Percentiles rank a stretch among this genome's conserved stretches.
These are phyloP conservation scores for Acanthornis magna DNA, from an alignment of 2,797 vertebrate genomes.

Conservation along the genomic window DNA sequence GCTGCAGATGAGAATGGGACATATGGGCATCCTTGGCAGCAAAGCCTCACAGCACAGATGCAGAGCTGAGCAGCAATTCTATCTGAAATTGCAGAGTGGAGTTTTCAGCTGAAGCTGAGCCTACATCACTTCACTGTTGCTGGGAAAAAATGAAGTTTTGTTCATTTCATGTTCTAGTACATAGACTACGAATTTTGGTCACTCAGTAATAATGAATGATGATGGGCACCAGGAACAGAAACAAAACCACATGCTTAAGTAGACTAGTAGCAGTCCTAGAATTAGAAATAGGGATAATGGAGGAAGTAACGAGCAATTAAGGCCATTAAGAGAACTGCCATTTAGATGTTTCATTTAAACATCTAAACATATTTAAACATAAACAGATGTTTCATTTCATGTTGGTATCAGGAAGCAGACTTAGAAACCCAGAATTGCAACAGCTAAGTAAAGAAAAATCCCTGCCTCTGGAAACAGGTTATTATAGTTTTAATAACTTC, in stretches of 20 bases:
- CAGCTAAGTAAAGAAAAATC: background rate
- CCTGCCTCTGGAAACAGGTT: background rate
- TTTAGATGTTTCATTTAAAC: background rate
- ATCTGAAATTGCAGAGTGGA: background rate
- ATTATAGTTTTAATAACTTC: background rate
- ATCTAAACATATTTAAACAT: too few relatives aligned
- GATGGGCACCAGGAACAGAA: background rate
- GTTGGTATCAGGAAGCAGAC: background rate
- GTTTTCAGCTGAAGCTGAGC: background rate
- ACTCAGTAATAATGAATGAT: background rate
- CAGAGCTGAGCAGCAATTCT: background rate
- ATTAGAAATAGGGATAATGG: background rate
- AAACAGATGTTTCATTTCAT: background rate
- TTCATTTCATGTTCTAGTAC: background rate
- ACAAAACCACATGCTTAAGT: background rate
- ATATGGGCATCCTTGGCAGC: background rate
- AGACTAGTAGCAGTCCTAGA: background rate
- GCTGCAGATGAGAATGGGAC: background rate
- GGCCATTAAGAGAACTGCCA: background rate
- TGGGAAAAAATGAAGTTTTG: background rate
- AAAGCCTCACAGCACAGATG: background rate
- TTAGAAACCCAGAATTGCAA: background rate
- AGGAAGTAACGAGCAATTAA: background rate
- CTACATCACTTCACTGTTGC: background rate
- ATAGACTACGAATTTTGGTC: background rate